These are phyloP conservation scores for Dinoponera quadriceps DNA, from an alignment of 1,140 invertebrate genomes.

Conservation along the genomic window DNA sequence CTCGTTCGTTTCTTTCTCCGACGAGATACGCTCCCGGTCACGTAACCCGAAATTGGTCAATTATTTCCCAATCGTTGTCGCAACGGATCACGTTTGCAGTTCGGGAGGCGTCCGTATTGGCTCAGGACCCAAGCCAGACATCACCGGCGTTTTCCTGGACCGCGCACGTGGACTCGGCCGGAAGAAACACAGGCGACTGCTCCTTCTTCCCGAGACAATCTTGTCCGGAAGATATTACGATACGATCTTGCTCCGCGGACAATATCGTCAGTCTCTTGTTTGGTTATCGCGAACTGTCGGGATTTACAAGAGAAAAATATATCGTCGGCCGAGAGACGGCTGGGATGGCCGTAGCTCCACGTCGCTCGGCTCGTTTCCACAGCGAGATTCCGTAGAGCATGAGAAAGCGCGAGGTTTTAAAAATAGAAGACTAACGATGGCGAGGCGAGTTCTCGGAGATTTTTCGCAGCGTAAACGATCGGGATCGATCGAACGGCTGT, in stretches of 20 bases:
- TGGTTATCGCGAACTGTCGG: neutral
- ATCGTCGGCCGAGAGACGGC: neutral
- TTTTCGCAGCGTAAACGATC: too few relatives aligned
- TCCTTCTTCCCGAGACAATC: conserved; percentile 13
- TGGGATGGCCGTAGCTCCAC: neutral
- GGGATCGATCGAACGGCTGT: too few relatives aligned
- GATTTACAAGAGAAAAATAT: neutral
- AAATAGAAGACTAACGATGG: too few relatives aligned
- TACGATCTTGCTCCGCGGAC: neutral
- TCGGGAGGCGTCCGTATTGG: conserved; percentile 18
- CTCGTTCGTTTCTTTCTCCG: conserved; percentile 39
- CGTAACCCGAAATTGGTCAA: conserved; percentile 72
- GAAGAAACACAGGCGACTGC: conserved; percentile 39
- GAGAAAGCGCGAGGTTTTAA: too few relatives aligned
- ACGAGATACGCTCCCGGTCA: conserved; percentile 64
- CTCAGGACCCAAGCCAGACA: conserved; percentile 16
- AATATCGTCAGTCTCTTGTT: neutral
- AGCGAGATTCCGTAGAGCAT: neutral
- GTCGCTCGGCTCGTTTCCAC: neutral
- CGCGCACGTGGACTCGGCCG: conserved; percentile 16
- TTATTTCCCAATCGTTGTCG: conserved; percentile 67
- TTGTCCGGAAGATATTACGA: neutral
- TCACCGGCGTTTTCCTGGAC: conserved; percentile 5
- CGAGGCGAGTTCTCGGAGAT: too few relatives aligned
- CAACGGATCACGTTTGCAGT: conserved; percentile 40